A percentile compares a stretch with the other conserved stretches of the same genome.
Evolutionary conservation across 37 sponge, comb jelly and placozoan species (phyloP).

Genomic region (Halichondria panicea): DNA sequence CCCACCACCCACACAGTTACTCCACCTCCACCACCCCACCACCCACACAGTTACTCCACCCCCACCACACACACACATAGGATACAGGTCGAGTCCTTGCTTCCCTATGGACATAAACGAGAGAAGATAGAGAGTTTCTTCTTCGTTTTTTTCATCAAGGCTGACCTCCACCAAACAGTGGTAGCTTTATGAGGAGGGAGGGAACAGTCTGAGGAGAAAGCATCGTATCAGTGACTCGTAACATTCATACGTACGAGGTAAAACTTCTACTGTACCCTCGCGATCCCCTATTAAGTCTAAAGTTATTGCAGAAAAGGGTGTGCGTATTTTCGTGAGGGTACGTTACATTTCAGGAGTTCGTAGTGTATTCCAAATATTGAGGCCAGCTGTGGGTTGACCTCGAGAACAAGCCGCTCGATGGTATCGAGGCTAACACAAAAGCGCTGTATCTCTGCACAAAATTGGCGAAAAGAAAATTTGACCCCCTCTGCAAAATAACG

Average conservation of each 20-base stretch:
- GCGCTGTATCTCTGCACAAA: too few relatives aligned
- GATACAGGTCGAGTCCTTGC: constrained; percentile 66
- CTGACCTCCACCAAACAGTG: constrained; percentile 14
- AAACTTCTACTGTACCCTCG: too few relatives aligned
- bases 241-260: neutral
- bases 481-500: too few relatives aligned
- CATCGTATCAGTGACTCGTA: neutral
- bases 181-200: constrained; percentile 43
- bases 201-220: constrained; percentile 12
- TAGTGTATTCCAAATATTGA: too few relatives aligned
- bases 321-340: too few relatives aligned
- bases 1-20: neutral
- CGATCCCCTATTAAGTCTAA: too few relatives aligned
- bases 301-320: too few relatives aligned
- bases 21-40: neutral
- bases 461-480: too few relatives aligned
- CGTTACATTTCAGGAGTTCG: too few relatives aligned
- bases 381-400: too few relatives aligned
- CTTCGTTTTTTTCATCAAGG: neutral
- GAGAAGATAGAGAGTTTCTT: constrained; percentile 23
- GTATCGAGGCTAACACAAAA: too few relatives aligned
- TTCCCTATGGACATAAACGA: constrained; percentile 49
- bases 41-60: neutral
- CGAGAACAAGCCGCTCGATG: too few relatives aligned
- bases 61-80: neutral